These are phyloP conservation scores for Syngnathus rostellatus DNA, from an alignment of 2,797 vertebrate genomes.

Conservation along the genomic window DNA sequence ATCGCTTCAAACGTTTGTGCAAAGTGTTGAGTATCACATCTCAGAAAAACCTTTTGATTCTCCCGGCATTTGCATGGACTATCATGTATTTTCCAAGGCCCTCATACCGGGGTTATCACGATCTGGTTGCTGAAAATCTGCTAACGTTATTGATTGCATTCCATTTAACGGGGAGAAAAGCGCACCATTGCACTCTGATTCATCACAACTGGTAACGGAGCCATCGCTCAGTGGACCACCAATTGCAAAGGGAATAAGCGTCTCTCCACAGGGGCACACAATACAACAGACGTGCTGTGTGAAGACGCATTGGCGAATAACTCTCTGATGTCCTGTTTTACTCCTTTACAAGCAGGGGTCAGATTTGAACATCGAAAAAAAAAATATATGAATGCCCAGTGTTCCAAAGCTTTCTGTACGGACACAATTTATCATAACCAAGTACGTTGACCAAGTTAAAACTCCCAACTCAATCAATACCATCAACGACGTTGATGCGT, in stretches of 20 bases:
- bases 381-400: not conserved
- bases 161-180: slow-evolving; percentile 45
- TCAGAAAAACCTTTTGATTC: slow-evolving; percentile 45
- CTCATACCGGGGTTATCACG: slow-evolving; percentile 39
- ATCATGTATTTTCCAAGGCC: slow-evolving; percentile 18
- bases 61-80: slow-evolving; percentile 50
- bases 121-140: slow-evolving; percentile 40
- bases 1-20: slow-evolving; percentile 32
- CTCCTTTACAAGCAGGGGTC: not conserved
- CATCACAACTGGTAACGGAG: slow-evolving; percentile 20
- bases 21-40: slow-evolving; percentile 31
- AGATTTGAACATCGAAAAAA: not conserved
- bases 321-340: not conserved
- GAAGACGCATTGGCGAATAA: not conserved
- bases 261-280: slow-evolving; percentile 4
- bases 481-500: not conserved
- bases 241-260: slow-evolving; percentile 24
- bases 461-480: not conserved
- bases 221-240: slow-evolving; percentile 18
- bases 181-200: slow-evolving; percentile 36
- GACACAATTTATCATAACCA: not conserved
- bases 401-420: not conserved
- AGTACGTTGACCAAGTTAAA: not conserved
- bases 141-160: slow-evolving; percentile 43
- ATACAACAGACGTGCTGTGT: not conserved